phyloP scores from a whole-genome alignment of 2,797 vertebrate species.

The Hippoglossus hippoglossus region DNA sequence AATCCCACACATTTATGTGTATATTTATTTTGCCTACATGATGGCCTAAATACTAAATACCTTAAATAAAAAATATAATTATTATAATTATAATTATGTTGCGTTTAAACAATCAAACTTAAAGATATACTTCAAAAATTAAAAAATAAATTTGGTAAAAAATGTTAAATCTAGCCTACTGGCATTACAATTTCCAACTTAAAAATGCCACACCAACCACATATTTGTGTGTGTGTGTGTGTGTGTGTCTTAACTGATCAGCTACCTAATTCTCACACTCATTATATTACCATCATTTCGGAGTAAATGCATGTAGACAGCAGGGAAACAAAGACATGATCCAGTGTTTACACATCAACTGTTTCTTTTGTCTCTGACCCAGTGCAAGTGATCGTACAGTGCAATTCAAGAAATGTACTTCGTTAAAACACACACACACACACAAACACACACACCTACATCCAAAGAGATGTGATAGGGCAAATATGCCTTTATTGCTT shows the following conservation, averaged over 20 bases:
- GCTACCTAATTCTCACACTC: not conserved
- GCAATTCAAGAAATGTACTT: not conserved
- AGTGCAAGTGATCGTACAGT: not conserved
- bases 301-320: conserved; percentile 61
- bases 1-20: not conserved
- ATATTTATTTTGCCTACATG: not conserved
- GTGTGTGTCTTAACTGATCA: too few relatives aligned
- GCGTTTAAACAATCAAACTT: too few relatives aligned
- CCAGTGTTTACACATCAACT: conserved; percentile 71
- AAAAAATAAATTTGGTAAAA: too few relatives aligned
- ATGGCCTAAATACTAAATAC: not conserved
- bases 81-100: too few relatives aligned
- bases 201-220: not conserved
- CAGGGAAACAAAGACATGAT: conserved; percentile 57
- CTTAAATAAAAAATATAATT: not conserved
- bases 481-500: not conserved
- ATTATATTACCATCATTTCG: conserved; percentile 37
- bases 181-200: too few relatives aligned
- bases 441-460: not conserved
- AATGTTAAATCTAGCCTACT: too few relatives aligned
- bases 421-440: too few relatives aligned
- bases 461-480: not conserved
- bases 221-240: conserved; percentile 13
- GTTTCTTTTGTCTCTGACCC: conserved; percentile 65
- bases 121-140: too few relatives aligned